phyloP scores from a whole-genome alignment of 2,797 vertebrate genomes.

The Helostoma temminkii region DNA sequence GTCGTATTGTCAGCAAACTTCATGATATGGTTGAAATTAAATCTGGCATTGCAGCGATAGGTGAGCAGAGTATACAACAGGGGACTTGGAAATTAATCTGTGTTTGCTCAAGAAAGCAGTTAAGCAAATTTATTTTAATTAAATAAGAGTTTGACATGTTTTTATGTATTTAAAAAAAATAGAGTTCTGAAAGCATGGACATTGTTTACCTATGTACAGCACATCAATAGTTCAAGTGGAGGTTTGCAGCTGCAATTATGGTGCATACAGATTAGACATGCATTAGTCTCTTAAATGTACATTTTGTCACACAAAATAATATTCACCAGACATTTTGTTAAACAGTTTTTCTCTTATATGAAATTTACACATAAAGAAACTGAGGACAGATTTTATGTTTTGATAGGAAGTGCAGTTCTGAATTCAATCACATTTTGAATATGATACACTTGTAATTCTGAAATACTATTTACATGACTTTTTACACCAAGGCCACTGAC shows the following conservation, averaged over 20 bases:
- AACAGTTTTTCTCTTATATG: no score
- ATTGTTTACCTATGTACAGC: background rate
- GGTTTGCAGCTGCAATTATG: background rate
- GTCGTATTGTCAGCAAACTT: background rate
- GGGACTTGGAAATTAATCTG: no score
- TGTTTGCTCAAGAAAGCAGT: no score
- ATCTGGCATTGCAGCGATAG: background rate
- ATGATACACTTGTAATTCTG: slow-evolving; percentile 11
- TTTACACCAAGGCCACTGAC: slow-evolving; percentile 11
- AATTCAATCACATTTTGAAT: slow-evolving; percentile 1
- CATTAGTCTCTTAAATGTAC: background rate
- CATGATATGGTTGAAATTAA: background rate
- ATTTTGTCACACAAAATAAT: background rate
- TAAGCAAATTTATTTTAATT: background rate
- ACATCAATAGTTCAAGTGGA: background rate
- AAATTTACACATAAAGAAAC: background rate
- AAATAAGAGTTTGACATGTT: background rate
- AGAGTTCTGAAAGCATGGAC: background rate
- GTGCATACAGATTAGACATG: background rate
- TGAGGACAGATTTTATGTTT: background rate
- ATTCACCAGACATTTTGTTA: no score
- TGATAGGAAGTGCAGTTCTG: background rate
- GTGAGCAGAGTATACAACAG: background rate
- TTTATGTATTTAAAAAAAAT: no score
- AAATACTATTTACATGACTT: slow-evolving; percentile 7